phyloP scores from a whole-genome alignment of 2,888 invertebrate genomes.

The Notodonta ziczac region DNA sequence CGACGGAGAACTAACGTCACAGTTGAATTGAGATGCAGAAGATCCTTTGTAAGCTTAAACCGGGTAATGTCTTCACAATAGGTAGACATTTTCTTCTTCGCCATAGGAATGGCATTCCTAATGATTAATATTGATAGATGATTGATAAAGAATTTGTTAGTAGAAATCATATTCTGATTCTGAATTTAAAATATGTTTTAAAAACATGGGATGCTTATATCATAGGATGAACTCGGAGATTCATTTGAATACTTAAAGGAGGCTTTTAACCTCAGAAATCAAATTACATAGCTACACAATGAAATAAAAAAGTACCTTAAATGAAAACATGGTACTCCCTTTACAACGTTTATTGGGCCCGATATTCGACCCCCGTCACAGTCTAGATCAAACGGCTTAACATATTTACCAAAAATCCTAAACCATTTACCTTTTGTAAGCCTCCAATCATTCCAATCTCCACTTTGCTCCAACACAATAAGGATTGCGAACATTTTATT shows the following conservation, averaged over 20 bases:
- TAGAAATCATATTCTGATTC: too few species aligned
- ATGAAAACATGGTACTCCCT: conserved; percentile 34
- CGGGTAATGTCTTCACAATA: neutral
- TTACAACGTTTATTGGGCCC: conserved; percentile 41
- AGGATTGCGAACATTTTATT: neutral
- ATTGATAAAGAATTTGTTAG: too few species aligned
- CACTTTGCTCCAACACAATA: conserved; percentile 11
- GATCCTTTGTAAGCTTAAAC: neutral
- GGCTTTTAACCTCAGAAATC: neutral
- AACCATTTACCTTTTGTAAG: conserved; percentile 1
- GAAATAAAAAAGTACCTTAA: conserved; percentile 3
- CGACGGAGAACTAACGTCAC: neutral
- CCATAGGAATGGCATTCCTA: too few species aligned
- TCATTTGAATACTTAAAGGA: too few species aligned
- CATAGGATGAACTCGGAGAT: too few species aligned
- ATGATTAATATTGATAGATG: too few species aligned
- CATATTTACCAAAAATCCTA: conserved; percentile 37
- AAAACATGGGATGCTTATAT: too few species aligned
- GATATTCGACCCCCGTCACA: conserved; percentile 40
- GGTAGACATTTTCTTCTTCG: too few species aligned
- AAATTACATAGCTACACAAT: neutral
- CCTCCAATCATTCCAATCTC: conserved; percentile 9
- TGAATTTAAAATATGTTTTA: too few species aligned
- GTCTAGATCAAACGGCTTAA: conserved; percentile 47
- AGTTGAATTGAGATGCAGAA: neutral